phyloP scores from a whole-genome alignment of 1,140 invertebrate genomes.

The Rhysida immarginata region DNA sequence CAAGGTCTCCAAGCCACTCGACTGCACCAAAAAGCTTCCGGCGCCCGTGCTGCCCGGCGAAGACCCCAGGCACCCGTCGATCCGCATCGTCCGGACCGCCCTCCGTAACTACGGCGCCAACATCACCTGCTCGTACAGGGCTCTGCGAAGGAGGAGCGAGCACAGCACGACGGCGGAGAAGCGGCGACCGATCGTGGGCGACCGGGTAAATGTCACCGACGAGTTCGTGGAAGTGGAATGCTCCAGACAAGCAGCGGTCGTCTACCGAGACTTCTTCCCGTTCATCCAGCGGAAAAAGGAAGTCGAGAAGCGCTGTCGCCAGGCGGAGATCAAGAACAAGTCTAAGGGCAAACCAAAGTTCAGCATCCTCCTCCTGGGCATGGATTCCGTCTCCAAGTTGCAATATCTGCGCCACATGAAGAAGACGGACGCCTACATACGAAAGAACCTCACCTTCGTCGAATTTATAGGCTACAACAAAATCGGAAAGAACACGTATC shows the following conservation, averaged over 20 bases:
- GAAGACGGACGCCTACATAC: conserved; percentile 31
- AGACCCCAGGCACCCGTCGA: no score
- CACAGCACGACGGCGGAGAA: not conserved
- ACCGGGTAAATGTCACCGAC: not conserved
- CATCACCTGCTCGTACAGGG: no score
- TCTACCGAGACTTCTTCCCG: not conserved
- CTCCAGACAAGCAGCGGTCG: not conserved
- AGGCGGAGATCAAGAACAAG: not conserved
- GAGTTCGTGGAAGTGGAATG: not conserved
- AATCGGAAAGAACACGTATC: conserved; percentile 33
- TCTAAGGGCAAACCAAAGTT: not conserved
- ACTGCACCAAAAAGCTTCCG: no score
- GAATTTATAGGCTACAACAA: conserved; percentile 32
- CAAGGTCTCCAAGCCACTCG: no score
- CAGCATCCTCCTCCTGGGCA: conserved; percentile 34
- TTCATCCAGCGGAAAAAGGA: not conserved
- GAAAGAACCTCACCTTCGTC: conserved; percentile 23
- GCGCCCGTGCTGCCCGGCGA: no score
- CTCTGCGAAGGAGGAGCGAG: no score
- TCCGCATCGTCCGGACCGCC: no score
- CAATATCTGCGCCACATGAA: conserved; percentile 41
- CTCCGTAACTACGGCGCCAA: no score
- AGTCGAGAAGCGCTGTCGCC: not conserved
- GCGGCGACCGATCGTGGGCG: not conserved
- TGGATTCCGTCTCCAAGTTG: conserved; percentile 41